Evolutionary conservation across 2,113 vertebrate genomes (phyloP).

Genomic region (Oxyruncus cristatus): DNA sequence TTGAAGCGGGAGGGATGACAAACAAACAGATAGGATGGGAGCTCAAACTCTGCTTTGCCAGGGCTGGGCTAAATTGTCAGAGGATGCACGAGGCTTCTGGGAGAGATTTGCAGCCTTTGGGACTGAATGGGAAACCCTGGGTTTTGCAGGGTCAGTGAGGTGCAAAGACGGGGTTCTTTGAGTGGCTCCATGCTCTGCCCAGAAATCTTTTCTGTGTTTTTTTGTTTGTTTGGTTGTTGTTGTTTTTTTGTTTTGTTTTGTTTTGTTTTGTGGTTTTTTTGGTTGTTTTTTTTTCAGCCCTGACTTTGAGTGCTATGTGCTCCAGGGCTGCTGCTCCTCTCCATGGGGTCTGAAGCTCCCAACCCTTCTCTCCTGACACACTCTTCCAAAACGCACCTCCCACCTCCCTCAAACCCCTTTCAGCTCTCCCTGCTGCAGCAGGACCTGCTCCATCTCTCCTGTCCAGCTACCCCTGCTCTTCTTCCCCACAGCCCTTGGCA

Average conservation of each 20-base stretch:
- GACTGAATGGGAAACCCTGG: not conserved
- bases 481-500: not conserved
- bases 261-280: not conserved
- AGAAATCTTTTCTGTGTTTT: not conserved
- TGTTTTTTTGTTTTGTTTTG: no score
- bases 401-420: accelerated
- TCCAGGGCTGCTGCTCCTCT: not conserved
- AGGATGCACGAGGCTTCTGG: not conserved
- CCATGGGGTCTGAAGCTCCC: accelerated
- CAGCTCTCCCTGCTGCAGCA: not conserved
- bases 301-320: not conserved
- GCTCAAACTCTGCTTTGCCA: not conserved
- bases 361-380: not conserved
- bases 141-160: not conserved
- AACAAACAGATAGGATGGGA: not conserved
- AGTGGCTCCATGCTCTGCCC: not conserved
- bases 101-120: not conserved
- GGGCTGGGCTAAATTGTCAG: not conserved
- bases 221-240: not conserved
- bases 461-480: not conserved
- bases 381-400: not conserved
- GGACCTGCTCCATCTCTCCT: not conserved
- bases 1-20: constrained; percentile 33
- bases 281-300: not conserved
- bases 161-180: not conserved